Evolutionary conservation across 2,797 vertebrate genomes (phyloP), one percentile per base, ranked within the genome.

Genomic region (Eptatretus atami): DNA sequence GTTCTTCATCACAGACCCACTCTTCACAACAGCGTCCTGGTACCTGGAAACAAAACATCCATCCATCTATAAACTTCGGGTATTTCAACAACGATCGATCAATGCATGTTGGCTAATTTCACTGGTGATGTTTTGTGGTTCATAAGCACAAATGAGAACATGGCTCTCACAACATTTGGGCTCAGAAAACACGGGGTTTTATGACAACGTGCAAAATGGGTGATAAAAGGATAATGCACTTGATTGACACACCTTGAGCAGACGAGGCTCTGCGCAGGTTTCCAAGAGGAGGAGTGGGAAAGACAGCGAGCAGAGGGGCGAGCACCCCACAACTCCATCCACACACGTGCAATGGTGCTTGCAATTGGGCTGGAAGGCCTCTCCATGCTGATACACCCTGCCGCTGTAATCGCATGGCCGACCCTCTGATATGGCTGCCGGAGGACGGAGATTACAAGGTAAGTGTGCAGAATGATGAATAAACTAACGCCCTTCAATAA

Each of bases 331-430:
- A 1, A 88, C 86, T 65, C 87, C 92, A 11, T 98, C 87, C 57
- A 96, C 93, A 73, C 92, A 98, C 70, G 87, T 96, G 79, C 92
- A 98, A 79, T 95, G 87, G 74, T 98, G 90, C 76, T 98, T 98
- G 75, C 92, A 98, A 77, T 98, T 98, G 57, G 87, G 86, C 77
- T 95, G 92, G 76, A 98, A 98, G 72, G 86, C 90, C 69, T 98
- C 92, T 12, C 87, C 92, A 1, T 98, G 94, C 78, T 98, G 92
- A 75, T 96, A 98, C 73, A 98, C 96, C 76, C 78, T 83, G 77
- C 88, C 88, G 78, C 83, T 95, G 69, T 98, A 98, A 73, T 96
- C 92, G 15, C 92, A 98, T 3, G 92, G 90, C 77, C 92, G 79
- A 68, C 92, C 92, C 71, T 98, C 92, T 13, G 81, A 84, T 71